Percentiles rank a stretch among this genome's conserved stretches.
These are phyloP conservation scores for Hyles vespertilio DNA, from an alignment of 1,140 invertebrate genomes.

Conservation along the genomic window DNA sequence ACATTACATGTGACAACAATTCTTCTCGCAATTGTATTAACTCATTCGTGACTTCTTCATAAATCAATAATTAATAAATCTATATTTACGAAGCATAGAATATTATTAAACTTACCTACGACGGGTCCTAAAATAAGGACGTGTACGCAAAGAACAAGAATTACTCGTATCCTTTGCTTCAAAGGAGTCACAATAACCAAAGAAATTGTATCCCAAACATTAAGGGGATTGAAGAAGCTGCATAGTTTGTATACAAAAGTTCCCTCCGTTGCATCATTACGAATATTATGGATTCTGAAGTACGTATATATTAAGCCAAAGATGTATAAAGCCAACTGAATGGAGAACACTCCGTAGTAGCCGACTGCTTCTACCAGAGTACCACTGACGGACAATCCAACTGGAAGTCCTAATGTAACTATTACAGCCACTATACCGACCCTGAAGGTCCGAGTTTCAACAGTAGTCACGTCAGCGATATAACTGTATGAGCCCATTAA, in stretches of 20 bases:
- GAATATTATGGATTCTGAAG: constrained; percentile 54
- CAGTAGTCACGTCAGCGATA: constrained; percentile 76
- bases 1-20: not conserved
- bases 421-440: constrained; percentile 76
- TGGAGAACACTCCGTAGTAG: constrained; percentile 67
- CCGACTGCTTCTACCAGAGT: constrained; percentile 61
- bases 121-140: constrained; percentile 73
- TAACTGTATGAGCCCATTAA: constrained; percentile 77
- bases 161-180: constrained; percentile 49
- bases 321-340: constrained; percentile 44
- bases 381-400: constrained; percentile 66
- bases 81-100: not conserved
- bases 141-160: constrained; percentile 64
- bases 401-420: constrained; percentile 63
- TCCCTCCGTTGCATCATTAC: constrained; percentile 33
- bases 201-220: constrained; percentile 67
- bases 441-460: constrained; percentile 75
- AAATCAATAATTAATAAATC: too few relatives aligned
- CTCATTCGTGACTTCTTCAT: too few relatives aligned
- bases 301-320: constrained; percentile 56
- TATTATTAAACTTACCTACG: constrained; percentile 42
- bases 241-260: constrained; percentile 34
- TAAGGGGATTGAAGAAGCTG: constrained; percentile 66
- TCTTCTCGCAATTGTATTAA: too few relatives aligned
- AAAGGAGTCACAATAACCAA: constrained; percentile 58